Conservation (phyloP, 2,888 invertebrate species). For the Drosophila colorata region DNA sequence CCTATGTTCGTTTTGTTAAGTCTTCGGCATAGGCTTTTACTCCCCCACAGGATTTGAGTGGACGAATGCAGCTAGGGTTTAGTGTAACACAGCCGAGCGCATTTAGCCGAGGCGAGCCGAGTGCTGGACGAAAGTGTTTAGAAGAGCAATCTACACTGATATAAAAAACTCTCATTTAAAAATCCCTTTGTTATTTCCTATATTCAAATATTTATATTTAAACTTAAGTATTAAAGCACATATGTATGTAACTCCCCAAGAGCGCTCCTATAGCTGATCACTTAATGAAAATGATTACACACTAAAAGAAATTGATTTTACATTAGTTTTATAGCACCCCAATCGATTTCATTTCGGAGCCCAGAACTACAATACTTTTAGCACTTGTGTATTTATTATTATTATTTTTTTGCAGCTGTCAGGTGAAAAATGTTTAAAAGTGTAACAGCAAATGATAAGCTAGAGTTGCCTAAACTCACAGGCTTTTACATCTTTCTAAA, state of each 20-base stretch:
- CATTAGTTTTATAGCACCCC: background rate
- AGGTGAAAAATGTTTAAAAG: constrained; percentile 26
- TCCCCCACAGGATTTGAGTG: background rate
- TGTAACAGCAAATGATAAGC: constrained; percentile 21
- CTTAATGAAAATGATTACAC: too few relatives aligned
- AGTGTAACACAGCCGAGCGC: constrained; percentile 23
- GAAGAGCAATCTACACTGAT: constrained; percentile 4
- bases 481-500: too few relatives aligned
- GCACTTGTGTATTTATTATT: background rate
- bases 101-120: constrained; percentile 24
- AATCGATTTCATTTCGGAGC: background rate
- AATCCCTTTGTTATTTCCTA: too few relatives aligned
- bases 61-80: constrained; percentile 13
- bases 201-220: too few relatives aligned
- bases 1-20: constrained; percentile 8
- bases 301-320: too few relatives aligned
- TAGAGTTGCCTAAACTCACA: background rate
- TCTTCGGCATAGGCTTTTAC: too few relatives aligned
- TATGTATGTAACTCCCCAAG: too few relatives aligned
- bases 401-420: constrained; percentile 29
- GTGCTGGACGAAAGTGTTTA: background rate
- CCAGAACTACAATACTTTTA: background rate
- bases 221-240: too few relatives aligned
- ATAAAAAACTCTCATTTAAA: background rate
- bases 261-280: too few relatives aligned